Evolutionary conservation across 2,113 vertebrate species (phyloP).

Genomic region (Aythya baeri): DNA sequence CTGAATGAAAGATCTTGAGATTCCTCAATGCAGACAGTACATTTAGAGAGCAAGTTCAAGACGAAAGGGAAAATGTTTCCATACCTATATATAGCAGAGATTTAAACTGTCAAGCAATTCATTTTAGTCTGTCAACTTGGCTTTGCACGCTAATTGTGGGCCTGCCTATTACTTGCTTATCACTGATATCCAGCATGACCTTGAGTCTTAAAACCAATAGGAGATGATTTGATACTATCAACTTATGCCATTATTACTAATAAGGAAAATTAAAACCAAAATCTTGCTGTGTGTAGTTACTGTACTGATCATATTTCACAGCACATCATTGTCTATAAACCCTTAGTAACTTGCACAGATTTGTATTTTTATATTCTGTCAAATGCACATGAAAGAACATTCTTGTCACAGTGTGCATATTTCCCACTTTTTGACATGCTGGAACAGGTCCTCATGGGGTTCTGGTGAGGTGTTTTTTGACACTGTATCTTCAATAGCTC

Average conservation of each 20-base stretch:
- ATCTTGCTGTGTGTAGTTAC: neutral
- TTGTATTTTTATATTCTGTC: neutral
- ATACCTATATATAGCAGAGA: neutral
- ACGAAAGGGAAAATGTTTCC: neutral
- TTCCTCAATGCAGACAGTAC: neutral
- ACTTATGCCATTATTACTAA: neutral
- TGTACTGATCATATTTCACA: neutral
- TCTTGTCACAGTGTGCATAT: neutral
- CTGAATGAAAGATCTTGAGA: neutral
- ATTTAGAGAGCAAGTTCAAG: neutral
- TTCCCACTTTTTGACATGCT: neutral
- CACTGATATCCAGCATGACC: neutral
- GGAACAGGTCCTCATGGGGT: neutral
- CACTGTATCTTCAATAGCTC: neutral
- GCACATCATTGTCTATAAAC: neutral
- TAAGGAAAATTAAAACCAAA: neutral
- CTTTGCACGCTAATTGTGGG: neutral
- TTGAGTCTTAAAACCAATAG: neutral
- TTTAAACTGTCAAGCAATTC: neutral
- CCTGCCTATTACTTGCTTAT: neutral
- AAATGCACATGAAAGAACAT: neutral
- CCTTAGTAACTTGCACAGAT: neutral
- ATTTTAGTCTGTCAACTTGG: neutral
- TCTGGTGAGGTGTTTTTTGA: neutral
- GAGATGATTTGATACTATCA: neutral